Evolutionary conservation across 2,888 invertebrate species (phyloP).

Genomic region (Machimus atricapillus): DNA sequence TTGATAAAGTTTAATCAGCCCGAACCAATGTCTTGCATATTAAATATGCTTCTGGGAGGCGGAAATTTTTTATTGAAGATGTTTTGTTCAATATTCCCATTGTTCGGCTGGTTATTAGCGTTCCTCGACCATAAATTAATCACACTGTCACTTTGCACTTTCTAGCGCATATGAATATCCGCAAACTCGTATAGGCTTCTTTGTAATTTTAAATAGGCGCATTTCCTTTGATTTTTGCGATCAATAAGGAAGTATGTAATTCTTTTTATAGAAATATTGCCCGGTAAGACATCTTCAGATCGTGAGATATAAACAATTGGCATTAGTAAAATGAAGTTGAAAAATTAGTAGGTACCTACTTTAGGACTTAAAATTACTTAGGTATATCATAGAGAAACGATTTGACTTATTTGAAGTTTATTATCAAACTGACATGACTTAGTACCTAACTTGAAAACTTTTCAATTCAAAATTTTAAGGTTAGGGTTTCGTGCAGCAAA

Average conservation of each 20-base stretch:
- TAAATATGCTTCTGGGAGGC: constrained; percentile 10
- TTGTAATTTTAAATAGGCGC: not conserved
- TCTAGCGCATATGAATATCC: not conserved
- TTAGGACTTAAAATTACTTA: no score
- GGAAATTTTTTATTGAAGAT: not conserved
- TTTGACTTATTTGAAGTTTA: no score
- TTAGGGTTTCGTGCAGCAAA: no score
- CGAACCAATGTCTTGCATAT: not conserved
- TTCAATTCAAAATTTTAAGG: no score
- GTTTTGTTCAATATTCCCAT: not conserved
- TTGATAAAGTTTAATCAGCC: constrained; percentile 15
- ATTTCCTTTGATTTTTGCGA: not conserved
- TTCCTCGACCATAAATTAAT: not conserved
- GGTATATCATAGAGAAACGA: no score
- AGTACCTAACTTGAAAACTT: no score
- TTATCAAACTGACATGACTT: no score
- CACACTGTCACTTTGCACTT: not conserved
- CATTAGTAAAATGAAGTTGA: no score
- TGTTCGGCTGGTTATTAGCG: not conserved
- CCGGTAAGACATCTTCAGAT: no score
- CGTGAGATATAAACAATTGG: not conserved
- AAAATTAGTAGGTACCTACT: no score
- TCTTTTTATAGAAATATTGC: no score
- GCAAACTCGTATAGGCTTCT: not conserved
- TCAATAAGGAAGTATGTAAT: not conserved